Conservation (phyloP, 37 sponge, comb jelly and placozoan species). For the Aplysina aerophoba region DNA sequence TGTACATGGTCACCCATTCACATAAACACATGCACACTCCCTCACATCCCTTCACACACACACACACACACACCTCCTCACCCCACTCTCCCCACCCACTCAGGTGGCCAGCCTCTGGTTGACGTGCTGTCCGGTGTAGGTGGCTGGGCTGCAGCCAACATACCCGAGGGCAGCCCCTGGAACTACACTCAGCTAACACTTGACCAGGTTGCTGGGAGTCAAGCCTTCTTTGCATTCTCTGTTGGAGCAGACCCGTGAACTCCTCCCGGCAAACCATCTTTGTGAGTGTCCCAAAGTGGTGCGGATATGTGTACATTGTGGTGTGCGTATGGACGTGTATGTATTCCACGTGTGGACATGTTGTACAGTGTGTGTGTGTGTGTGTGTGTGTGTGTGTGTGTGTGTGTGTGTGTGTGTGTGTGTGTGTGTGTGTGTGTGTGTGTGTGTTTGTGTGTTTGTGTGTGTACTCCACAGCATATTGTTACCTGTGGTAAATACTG, state of each 20-base stretch:
- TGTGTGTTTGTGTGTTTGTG: no score
- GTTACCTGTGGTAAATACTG: no score
- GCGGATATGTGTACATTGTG: no score
- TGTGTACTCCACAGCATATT: no score
- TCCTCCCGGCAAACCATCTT: constrained; percentile 32
- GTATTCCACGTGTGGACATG: not conserved
- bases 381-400: no score
- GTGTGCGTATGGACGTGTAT: no score
- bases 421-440: no score
- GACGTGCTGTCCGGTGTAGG: constrained; percentile 35
- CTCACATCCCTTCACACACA: not conserved
- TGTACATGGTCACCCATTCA: no score
- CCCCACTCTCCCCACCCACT: not conserved
- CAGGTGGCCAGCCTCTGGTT: constrained; percentile 38
- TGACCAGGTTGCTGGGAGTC: constrained; percentile 47
- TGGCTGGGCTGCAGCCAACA: constrained; percentile 23
- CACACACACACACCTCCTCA: not conserved
- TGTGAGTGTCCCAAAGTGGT: constrained; percentile 17
- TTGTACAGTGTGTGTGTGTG: not conserved
- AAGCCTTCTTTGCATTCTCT: constrained; percentile 54
- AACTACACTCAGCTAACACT: constrained; percentile 21
- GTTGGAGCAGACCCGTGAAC: constrained; percentile 51
- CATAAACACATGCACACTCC: no score
- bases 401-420: no score
- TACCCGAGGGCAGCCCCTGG: not conserved